These are phyloP conservation scores for Leptinotarsa tumamoca DNA, from an alignment of 2,888 invertebrate genomes.

Conservation along the genomic window DNA sequence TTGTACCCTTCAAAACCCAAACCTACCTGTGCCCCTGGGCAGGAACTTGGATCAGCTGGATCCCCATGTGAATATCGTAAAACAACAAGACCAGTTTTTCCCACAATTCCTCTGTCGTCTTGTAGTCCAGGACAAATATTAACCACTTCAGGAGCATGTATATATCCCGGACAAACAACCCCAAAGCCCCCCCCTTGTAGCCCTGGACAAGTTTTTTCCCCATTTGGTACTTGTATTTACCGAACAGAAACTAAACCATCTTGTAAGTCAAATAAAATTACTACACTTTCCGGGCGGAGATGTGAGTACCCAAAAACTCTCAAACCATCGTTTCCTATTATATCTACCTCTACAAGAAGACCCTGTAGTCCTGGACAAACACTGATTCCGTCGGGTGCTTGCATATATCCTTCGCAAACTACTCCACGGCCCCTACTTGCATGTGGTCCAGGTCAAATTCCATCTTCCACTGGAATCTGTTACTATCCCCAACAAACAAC, in stretches of 20 bases:
- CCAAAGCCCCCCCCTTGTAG: constrained; percentile 33
- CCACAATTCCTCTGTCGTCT: not conserved
- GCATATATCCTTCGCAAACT: constrained; percentile 39
- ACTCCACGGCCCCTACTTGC: constrained; percentile 32
- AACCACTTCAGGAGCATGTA: constrained; percentile 30
- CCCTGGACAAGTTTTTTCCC: constrained; percentile 38
- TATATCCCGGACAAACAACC: constrained; percentile 37
- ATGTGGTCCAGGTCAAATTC: constrained; percentile 36
- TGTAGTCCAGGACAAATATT: constrained; percentile 41
- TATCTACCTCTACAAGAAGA: constrained; percentile 57
- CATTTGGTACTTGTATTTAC: constrained; percentile 43
- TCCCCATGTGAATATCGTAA: constrained; percentile 40
- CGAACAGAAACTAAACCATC: constrained; percentile 27
- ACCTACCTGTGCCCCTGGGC: constrained; percentile 36
- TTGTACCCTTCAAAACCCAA: constrained; percentile 35
- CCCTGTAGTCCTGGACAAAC: constrained; percentile 40
- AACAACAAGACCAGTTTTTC: constrained; percentile 33
- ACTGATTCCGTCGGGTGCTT: constrained; percentile 30
- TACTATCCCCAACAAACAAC: constrained; percentile 27
- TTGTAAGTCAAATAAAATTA: constrained; percentile 41
- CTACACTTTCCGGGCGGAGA: constrained; percentile 33
- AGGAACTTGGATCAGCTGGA: constrained; percentile 36
- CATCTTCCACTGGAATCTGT: constrained; percentile 30
- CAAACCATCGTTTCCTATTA: constrained; percentile 29
- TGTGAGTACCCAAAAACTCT: constrained; percentile 42